Evolutionary conservation across 2,113 vertebrate genomes (phyloP), one percentile per base, ranked within the genome.

Genomic region (Acinonyx jubatus): DNA sequence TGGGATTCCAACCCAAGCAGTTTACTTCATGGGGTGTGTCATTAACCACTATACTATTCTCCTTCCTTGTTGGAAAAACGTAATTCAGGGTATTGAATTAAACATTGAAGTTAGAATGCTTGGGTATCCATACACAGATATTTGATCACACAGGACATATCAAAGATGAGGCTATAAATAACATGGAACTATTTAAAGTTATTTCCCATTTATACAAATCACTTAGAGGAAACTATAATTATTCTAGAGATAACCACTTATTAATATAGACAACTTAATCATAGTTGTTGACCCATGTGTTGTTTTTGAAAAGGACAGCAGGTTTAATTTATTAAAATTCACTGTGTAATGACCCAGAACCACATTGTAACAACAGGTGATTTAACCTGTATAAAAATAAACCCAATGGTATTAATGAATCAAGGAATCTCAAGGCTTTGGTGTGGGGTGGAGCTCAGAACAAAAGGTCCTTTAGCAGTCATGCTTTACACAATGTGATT

Each of bases 241-340:
- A 97, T 97, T 89, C 33, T 74, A 92, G 81, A 95, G 66, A 74
- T 96, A 98, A 96, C 65, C 80, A 71, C 71, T 98, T 88, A 98
- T 98, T 98, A 98, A 96, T 96, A 76, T 25, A 98, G 98, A 98
- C 97, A 98, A 73, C 38, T 98, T 99, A 98, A 98, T 98, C 98
- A 97, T 79, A 98, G 97, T 87, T 97, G 89, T 97, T 98, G 98
- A 98, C 98, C 98, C 48, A 93, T 68, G 90, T 98, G 91, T 97
- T 96, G 93, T 89, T 86, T 96, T 96, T 96, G 94, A 97, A 96
- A 98, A 98, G 98, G 96, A 98, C 90, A 97, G 86, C 68, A 80
- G 65, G 93, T 25, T 97, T 98, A 97, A 98, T 95, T 97, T 98
- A 98, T 96, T 95, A 97, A 98, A 90, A 76, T n/a, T 95, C 55